Evolutionary conservation across 2,888 invertebrate genomes (phyloP).

Genomic region (Lithodes maja): DNA sequence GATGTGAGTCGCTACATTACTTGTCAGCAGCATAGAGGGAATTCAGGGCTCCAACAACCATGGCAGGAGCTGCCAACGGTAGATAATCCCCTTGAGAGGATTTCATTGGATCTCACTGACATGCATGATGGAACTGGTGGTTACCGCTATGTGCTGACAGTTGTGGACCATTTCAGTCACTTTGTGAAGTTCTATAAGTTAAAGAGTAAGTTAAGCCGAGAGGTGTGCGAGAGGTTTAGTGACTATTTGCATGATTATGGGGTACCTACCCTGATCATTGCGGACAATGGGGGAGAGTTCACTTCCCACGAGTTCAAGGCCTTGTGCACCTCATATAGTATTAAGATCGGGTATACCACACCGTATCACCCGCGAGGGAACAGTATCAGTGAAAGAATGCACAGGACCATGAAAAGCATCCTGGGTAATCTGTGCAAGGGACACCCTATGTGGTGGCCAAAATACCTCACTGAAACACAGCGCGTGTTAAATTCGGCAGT

Average conservation of each 20-base stretch:
- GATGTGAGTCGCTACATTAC: not conserved
- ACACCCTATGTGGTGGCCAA: slow-evolving; percentile 18
- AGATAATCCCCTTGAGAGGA: slow-evolving; percentile 1
- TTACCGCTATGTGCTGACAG: not conserved
- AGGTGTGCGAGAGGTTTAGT: not conserved
- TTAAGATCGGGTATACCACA: not conserved
- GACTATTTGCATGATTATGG: slow-evolving; percentile 16
- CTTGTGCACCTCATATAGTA: not conserved
- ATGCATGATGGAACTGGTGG: not conserved
- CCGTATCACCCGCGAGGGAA: slow-evolving; percentile 21
- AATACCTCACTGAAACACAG: not conserved
- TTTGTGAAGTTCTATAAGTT: slow-evolving; percentile 2
- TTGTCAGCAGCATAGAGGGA: slow-evolving; percentile 7
- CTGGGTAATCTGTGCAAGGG: not conserved
- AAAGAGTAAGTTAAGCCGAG: not conserved
- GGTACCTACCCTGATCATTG: not conserved
- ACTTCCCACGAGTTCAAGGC: not conserved
- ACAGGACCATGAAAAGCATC: not conserved
- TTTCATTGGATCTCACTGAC: slow-evolving; percentile 5
- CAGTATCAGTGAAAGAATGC: not conserved
- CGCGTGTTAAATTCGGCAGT: not conserved
- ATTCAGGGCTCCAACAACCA: not conserved
- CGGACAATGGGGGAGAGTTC: slow-evolving; percentile 18
- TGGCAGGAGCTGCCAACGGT: slow-evolving; percentile 5
- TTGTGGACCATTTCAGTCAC: not conserved